A percentile compares a stretch with the other conserved stretches of the same genome.
These are phyloP conservation scores for Saimiri boliviensis DNA, from an alignment of 2,113 vertebrate genomes.

Conservation along the genomic window DNA sequence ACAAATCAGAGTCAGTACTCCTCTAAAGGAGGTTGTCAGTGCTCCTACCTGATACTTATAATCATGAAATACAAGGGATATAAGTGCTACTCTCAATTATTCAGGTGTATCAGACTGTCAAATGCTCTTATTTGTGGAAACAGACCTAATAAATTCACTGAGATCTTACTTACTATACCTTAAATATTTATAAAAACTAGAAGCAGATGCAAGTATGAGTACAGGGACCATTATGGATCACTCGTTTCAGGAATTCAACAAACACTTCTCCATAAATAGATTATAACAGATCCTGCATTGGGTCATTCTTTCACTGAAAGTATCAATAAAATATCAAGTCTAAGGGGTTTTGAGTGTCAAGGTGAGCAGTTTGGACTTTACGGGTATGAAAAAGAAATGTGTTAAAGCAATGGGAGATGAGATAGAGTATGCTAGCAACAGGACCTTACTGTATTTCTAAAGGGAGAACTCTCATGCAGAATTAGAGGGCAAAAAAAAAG, in stretches of 20 bases:
- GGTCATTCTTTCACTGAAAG: not conserved
- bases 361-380: not conserved
- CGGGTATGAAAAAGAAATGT: not conserved
- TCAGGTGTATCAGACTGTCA: not conserved
- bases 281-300: not conserved
- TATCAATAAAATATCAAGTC: not conserved
- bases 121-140: not conserved
- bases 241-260: conserved; percentile 38
- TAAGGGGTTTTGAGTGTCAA: not conserved
- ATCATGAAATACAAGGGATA: not conserved
- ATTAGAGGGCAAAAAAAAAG: not conserved
- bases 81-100: not conserved
- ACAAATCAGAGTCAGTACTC: not conserved
- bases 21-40: not conserved
- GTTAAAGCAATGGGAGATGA: not conserved
- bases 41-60: not conserved
- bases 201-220: not conserved
- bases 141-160: not conserved
- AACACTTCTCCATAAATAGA: conserved; percentile 5
- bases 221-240: not conserved
- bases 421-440: not conserved
- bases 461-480: not conserved
- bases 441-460: not conserved
- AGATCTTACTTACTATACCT: not conserved
- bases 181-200: conserved; percentile 2